A percentile compares a stretch with the other conserved stretches of the same genome.
These are phyloP conservation scores for Tiliqua scincoides DNA, from an alignment of 2,113 vertebrate genomes.

Conservation along the genomic window DNA sequence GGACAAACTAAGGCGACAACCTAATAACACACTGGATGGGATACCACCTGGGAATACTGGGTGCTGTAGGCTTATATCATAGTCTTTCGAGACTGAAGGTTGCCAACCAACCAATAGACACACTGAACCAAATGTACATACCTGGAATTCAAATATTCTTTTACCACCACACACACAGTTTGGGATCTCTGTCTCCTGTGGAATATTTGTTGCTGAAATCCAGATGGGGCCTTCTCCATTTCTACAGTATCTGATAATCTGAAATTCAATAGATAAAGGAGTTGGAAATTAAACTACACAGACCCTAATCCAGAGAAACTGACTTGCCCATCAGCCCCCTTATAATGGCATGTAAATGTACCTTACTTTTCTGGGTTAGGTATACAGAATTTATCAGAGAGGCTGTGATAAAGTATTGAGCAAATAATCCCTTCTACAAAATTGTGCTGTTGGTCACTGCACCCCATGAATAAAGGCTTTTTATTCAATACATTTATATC, in stretches of 20 bases:
- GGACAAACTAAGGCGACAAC: background rate
- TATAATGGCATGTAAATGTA: background rate
- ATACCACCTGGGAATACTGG: no score
- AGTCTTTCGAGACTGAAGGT: no score
- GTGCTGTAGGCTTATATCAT: no score
- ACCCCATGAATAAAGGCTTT: background rate
- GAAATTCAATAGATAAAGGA: slow-evolving; percentile 41
- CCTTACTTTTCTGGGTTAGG: background rate
- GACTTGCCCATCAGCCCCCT: background rate
- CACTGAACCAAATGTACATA: slow-evolving; percentile 65
- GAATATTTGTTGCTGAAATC: slow-evolving; percentile 88
- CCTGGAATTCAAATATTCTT: slow-evolving; percentile 95
- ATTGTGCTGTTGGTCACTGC: background rate
- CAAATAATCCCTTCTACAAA: background rate
- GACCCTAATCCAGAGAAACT: background rate
- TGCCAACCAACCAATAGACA: no score
- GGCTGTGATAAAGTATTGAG: background rate
- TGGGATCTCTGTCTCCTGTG: slow-evolving; percentile 85
- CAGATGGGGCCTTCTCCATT: slow-evolving; percentile 83
- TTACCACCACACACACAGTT: slow-evolving; percentile 88
- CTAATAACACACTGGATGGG: no score
- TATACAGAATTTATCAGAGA: no score
- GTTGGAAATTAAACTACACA: background rate
- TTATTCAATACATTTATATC: no score
- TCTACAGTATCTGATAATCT: slow-evolving; percentile 93